Evolutionary conservation across 2,888 invertebrate species (phyloP).

Genomic region (Megamerina dolium): DNA sequence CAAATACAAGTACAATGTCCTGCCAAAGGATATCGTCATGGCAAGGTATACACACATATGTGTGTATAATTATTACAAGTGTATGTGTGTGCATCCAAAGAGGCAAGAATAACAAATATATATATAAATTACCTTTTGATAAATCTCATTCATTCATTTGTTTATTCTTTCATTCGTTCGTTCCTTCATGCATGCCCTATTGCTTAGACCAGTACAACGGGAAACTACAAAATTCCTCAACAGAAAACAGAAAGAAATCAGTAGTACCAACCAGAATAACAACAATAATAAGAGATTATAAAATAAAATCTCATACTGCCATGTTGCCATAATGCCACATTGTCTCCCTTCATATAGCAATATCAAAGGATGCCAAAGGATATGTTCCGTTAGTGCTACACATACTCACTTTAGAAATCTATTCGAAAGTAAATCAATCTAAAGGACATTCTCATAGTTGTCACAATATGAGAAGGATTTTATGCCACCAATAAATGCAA

Average conservation of each 20-base stretch:
- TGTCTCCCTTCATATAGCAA: not conserved
- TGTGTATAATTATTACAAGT: slow-evolving; percentile 3
- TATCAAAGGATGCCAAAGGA: slow-evolving; percentile 6
- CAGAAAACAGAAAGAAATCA: slow-evolving; percentile 3
- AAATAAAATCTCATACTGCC: not conserved
- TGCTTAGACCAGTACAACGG: too few relatives aligned
- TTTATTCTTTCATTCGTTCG: not conserved
- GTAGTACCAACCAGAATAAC: slow-evolving; percentile 1
- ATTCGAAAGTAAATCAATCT: slow-evolving; percentile 50
- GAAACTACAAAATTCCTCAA: too few relatives aligned
- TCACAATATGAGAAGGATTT: too few relatives aligned
- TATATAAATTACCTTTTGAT: slow-evolving; percentile 50
- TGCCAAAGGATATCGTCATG: slow-evolving; percentile 23
- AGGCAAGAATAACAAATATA: slow-evolving; percentile 15
- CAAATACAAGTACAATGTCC: slow-evolving; percentile 25
- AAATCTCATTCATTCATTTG: slow-evolving; percentile 43
- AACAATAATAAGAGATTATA: slow-evolving; percentile 6
- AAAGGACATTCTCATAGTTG: too few relatives aligned
- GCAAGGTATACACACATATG: slow-evolving; percentile 8
- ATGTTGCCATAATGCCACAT: too few relatives aligned
- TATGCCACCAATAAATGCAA: too few relatives aligned
- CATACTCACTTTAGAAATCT: slow-evolving; percentile 44
- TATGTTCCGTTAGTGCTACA: slow-evolving; percentile 8
- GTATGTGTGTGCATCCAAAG: not conserved
- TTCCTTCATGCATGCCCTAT: too few relatives aligned